Percentiles rank a stretch among this genome's conserved stretches.
These are phyloP conservation scores for Neomorphus geoffroyi DNA, from an alignment of 2,797 vertebrate species.

Conservation along the genomic window DNA sequence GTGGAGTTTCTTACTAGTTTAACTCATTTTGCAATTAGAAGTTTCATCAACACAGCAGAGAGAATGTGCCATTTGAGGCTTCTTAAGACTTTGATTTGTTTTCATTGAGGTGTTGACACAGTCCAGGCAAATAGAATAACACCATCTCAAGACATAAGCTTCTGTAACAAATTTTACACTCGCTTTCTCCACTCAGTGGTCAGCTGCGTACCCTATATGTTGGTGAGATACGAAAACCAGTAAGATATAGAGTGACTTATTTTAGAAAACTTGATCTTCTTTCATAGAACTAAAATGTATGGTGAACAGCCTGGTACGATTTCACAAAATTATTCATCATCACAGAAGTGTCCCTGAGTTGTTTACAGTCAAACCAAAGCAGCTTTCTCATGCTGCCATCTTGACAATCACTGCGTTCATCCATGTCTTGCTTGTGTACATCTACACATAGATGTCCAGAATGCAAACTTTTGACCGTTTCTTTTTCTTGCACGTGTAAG, in stretches of 20 bases:
- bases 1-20: conserved; percentile 24
- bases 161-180: neutral
- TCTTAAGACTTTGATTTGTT: neutral
- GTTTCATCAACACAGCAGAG: neutral
- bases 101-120: neutral
- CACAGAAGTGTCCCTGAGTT: neutral
- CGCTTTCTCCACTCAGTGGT: neutral
- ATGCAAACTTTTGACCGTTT: neutral
- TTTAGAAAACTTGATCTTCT: neutral
- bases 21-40: conserved; percentile 29
- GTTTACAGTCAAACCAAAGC: neutral
- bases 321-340: neutral
- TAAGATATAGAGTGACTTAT: neutral
- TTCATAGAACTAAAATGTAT: neutral
- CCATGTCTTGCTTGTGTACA: neutral
- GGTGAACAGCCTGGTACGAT: neutral
- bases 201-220: neutral
- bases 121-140: neutral
- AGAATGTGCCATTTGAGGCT: neutral
- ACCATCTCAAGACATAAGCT: neutral
- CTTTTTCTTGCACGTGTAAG: neutral
- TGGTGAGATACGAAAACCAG: neutral
- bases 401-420: neutral
- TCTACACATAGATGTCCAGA: neutral
- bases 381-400: neutral